Evolutionary conservation across 2,797 vertebrate genomes (phyloP).

Genomic region (Rhinatrema bivittatum): DNA sequence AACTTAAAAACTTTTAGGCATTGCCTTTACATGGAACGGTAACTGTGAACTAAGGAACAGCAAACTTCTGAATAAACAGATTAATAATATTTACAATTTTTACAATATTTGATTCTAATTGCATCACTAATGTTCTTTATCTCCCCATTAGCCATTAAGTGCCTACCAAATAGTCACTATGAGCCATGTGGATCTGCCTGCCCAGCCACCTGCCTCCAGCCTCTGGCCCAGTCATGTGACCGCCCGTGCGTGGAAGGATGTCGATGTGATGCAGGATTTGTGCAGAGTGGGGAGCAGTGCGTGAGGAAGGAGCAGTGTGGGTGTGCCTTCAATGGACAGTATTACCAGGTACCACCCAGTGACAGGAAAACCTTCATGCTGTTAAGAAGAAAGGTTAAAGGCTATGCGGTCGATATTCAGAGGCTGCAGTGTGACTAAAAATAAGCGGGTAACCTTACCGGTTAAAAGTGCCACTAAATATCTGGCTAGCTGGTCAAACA

Average conservation of each 20-base stretch:
- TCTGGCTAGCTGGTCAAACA: no score
- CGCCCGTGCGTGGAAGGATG: slow-evolving; percentile 51
- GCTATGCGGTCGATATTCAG: no score
- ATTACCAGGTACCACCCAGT: slow-evolving; percentile 16
- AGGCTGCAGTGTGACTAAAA: no score
- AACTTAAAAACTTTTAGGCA: no score
- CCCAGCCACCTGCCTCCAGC: slow-evolving; percentile 51
- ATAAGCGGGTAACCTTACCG: no score
- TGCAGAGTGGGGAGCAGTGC: slow-evolving; percentile 44
- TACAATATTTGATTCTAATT: background rate
- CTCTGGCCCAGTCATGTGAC: slow-evolving; percentile 17
- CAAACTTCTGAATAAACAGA: no score
- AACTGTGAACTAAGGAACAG: background rate
- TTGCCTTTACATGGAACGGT: no score
- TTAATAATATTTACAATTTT: no score
- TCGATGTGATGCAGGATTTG: slow-evolving; percentile 46
- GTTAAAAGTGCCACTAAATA: no score
- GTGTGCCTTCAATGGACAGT: slow-evolving; percentile 44
- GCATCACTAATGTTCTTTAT: background rate
- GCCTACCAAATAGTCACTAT: slow-evolving; percentile 56
- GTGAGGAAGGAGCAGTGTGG: slow-evolving; percentile 39
- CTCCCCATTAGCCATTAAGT: slow-evolving; percentile 33
- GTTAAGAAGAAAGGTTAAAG: no score
- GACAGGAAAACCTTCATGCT: no score
- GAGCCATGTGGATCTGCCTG: slow-evolving; percentile 57